Base-by-base conservation (phyloP, 1,140 invertebrate genomes). In the Nymphalis io region DNA sequence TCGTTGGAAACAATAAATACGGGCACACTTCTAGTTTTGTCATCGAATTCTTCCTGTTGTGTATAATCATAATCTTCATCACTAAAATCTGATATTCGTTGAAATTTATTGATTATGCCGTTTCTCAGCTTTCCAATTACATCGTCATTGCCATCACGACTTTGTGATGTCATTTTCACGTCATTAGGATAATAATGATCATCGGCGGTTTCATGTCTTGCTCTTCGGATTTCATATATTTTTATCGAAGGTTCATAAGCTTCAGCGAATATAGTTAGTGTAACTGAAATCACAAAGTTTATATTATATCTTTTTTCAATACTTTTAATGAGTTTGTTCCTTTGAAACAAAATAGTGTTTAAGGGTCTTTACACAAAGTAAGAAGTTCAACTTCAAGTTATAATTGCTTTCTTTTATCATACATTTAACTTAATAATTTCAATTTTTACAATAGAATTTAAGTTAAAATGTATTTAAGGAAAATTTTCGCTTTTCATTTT, bases 151-250 rank as follows among this genome's bases (percentile, higher is more conserved):
- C 53, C 40, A 21, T 58, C 63, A 55, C 39, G 51, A 18, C 51
- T 48, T 8, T 13, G 55, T 23, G 39, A 53, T 40, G 23, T n/a
- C 10, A 63, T 16, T 46, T 62, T 62, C 10, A 46, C 55, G 39
- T 69, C 70, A 46, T 69, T 69, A 8, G 27, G 27, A 21, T 72
- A 69, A 13, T 62, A 16, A 16, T 57, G 18, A 3, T 69, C 70
- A 1, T 69, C 3, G 6, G 15, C 16, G 1, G 23, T 23, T 6
- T 60, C 58, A 38, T 59, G 23, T 70, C 13, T 75, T 39, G 39
- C 10, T 69, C 72, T 68, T 68, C 72, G 57, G 23, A 81, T 79
- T 73, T 81, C 74, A 64, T 60, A 81, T 40, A 77, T 39, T 68
- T 76, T 68, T 44, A 75, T 59, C 59, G 60, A 63, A 6, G 61